Base-by-base conservation (phyloP, 1,140 invertebrate species). In the Aphelenchoides avenae region DNA sequence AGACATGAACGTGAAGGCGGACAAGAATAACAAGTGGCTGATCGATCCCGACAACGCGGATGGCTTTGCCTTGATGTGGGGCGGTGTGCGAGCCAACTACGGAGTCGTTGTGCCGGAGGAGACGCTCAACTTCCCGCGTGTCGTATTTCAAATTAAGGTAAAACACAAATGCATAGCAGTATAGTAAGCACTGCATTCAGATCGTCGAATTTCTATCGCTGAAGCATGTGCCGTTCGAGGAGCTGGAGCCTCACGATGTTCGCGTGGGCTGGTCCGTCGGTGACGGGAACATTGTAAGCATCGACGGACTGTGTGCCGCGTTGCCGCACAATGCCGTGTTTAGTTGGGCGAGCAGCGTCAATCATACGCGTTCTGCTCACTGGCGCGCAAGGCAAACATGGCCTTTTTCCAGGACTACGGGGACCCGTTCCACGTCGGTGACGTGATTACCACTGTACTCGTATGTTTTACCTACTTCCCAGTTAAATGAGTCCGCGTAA, bases 31-130 rank as follows among this genome's bases (percentile, higher is more conserved):
- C 52, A 68, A 70, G 36, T 68, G 65, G 65, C 40, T 71, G 15
- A 58, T 68, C 41, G 65, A 68, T 20, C 68, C 65, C 11, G 65
- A 68, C 40, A 68, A 68, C 42, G 48, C 49, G 4, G 65, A 68
- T 36, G 65, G 68, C 7, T 68, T 68, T 52, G 65, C 65, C 9
- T 36, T 68, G 27, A 71, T 71, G 68, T 68, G 68, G 63, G 65
- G 65, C 34, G 63, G 65, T 31, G 65, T 68, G 0, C 29, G 48
- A 26, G 40, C 68, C n/a, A 68, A 64, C 36, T 68, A 57, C 41
- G 65, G 68, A 29, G 42, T 66, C 34, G 15, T 63, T 6, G 22
- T 65, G 5, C 40, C 46, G n/a, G 40, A 51, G 9, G 24, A 36
- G 18, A 27, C 50, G 48, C 20, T 20, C 39, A 47, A 53, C 37